Evolutionary conservation across 2,797 vertebrate species (phyloP), one percentile per base, ranked within the genome.

Genomic region (Dipus sagitta): DNA sequence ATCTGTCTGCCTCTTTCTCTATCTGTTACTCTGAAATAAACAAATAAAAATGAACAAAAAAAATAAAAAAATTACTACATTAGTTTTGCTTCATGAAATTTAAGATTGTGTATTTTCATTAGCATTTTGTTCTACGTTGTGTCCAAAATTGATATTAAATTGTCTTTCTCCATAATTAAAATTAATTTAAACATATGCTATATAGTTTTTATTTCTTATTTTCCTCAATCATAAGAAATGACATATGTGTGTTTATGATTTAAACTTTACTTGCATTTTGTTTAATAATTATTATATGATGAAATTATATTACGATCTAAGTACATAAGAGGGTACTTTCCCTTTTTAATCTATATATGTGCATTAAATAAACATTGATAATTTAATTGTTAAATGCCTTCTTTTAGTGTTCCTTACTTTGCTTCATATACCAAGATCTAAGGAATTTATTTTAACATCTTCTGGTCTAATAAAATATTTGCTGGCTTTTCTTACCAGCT

Each of bases 391-490:
- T n/a, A 80, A 71, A 23, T 54, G 3, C 9, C 24, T 68, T 70
- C 17, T 34, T 91, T 54, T 91, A 38, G 17, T 38, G 20, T 34
- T 89, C 24, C 47, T 23, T 24, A 80, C 3, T 76, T 42, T 70
- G 10, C 9, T 64, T 80, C 10, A 11, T 26, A 9, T 64, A 24
- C 47, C 23, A 80, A 71, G 20, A 42, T 15, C 12, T 70, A 28
- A 85, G 6, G 2, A 47, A 84, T 70, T 79, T 87, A 86, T 86
- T 87, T 92, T 90, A 84, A 70, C 2, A 80, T 26, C 26, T 78
- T 90, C 10, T 9, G 52, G 10, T 85, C 8, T 74, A 78, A 60
- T 67, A 62, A 78, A 75, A 15, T 13, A 86, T 68, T 82, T 87
- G 3, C 3, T 28, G 42, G 17, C 8, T 68, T 62, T 78, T 91